Evolutionary conservation across 2,113 vertebrate genomes (phyloP), one percentile per base, ranked within the genome.

Genomic region (Ia io): DNA sequence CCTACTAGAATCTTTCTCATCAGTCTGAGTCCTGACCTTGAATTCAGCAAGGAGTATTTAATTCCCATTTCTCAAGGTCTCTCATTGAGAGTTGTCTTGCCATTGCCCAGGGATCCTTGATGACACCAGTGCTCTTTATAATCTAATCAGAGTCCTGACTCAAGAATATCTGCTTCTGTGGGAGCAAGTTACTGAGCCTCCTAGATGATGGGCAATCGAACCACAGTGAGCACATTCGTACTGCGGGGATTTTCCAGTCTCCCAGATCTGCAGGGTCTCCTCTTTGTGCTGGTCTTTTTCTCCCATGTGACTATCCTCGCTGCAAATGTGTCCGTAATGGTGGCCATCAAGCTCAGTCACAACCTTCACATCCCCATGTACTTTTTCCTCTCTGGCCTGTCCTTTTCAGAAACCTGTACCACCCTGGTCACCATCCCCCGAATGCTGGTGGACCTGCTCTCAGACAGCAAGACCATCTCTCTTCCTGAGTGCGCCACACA

Each of bases 381-480:
- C 84, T 83, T 91, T 40, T 93, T 95, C 67, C 94, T 95, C 67
- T 95, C 85, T 51, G 78, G 87, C n/a, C 40, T 97, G 69, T 94
- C 97, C 14, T 76, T 97, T 56, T 97, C 97, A 63, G 97, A 97
- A 76, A 93, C 94, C 9, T 96, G 95, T 73, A 90, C 94, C 71
- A 93, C 84, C 12, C 65, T 97, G 74, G 97, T 93, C 2, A 73
- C 92, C n/a, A 69, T 97, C 42, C 97, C 96, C 14, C 85, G 56
- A 12, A 71, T 94, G 83, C 37, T 97, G 61, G 77, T 61, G 32
- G 96, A 97, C 71, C 65, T 98, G 44, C 23, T 97, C 0, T 90
- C 95, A 30, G 77, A 87, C 10, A 96, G n/a, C 23, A 97, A 97
- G 63, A 76, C 44, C 6, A 97, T 97, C 47, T 97, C 96, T 30